Base-by-base conservation (phyloP, 2,888 invertebrate species). In the Ptycholaimellus sp. region DNA sequence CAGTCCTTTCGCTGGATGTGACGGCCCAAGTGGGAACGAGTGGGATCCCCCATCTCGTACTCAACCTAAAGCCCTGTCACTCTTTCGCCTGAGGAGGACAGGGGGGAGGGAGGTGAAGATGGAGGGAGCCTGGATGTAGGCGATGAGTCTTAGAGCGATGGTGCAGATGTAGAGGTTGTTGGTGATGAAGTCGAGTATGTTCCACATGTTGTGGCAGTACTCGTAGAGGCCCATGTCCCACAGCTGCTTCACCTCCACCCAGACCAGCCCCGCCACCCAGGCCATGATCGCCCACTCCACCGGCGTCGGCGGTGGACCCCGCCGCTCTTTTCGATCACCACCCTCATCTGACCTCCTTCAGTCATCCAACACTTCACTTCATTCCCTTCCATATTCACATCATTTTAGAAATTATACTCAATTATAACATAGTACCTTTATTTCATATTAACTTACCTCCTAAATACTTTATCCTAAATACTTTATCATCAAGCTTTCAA, bases 121-220 rank as follows among this genome's bases (percentile, higher is more conserved):
- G 14, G 13, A 3, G 5, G 33, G 17, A 22, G 27, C 90, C 72
- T 83, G 79, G 58, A 81, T 75, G 62, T 83, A 85, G 13, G 90
- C 83, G 21, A 93, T 83, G 40, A 87, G 72, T 47, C 93, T 69
- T 37, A 96, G 68, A 2, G 87, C 83, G 37, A 90, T 79, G 1
- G 93, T 93, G 38, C 90, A 85, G 44, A 93, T 82, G 62, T 96
- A 96, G 28, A 93, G 66, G 6, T 90, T 83, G 65, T 93, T 93
- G 42, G 93, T 93, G 46, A 90, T 81, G 62, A 93, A 93, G 65
- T 93, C 93, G 50, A 93, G 79, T 42, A 93, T 85, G 63, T 96
- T 93, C 93, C 93, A 93, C 85, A 93, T 87, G 62, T 96, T 90
- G 56, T 83, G 76, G 40, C 81, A 74, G 65, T 93, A 96, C 59